A percentile compares a stretch with the other conserved stretches of the same genome.
Conservation (phyloP, 2,113 vertebrate species). For the Onychostoma macrolepis region DNA sequence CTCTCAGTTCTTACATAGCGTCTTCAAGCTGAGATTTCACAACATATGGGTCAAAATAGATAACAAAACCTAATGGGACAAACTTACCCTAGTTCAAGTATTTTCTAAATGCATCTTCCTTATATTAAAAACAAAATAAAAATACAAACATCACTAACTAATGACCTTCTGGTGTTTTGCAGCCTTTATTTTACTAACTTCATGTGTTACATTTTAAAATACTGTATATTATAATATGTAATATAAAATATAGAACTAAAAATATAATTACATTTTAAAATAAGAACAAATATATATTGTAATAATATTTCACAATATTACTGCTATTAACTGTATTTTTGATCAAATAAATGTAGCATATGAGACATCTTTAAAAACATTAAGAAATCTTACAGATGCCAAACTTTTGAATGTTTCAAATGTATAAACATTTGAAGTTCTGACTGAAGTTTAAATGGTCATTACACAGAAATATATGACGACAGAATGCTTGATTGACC, state of each 20-base stretch:
- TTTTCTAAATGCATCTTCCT: background rate
- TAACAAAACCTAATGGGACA: background rate
- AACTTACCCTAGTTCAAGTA: background rate
- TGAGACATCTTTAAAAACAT: background rate
- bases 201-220: background rate
- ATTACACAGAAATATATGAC: background rate
- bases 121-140: background rate
- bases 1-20: background rate
- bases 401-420: background rate
- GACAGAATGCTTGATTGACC: background rate
- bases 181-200: background rate
- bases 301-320: background rate
- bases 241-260: too few relatives aligned
- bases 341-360: background rate
- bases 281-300: too few relatives aligned
- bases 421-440: background rate
- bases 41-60: background rate
- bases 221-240: background rate
- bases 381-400: background rate
- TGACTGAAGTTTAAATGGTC: background rate
- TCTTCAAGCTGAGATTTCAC: background rate
- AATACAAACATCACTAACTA: background rate
- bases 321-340: background rate
- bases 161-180: background rate
- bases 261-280: too few relatives aligned